Conservation (phyloP, 2,888 invertebrate species). For the Chymomyza procnemis region DNA sequence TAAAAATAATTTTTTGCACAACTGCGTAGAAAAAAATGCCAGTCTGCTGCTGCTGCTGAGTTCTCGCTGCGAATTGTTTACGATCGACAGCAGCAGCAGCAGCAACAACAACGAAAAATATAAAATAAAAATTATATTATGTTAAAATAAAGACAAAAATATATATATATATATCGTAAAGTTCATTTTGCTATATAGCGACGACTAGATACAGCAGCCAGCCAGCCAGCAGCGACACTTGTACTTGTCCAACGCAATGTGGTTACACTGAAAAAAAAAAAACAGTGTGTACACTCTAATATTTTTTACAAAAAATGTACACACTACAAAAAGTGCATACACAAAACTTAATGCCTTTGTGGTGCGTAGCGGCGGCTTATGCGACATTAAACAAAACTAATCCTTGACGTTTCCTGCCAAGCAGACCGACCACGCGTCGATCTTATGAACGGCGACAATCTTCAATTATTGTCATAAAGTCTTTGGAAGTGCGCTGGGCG, state of each 20-base stretch:
- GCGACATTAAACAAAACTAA: too few relatives aligned
- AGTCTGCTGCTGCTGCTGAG: too few relatives aligned
- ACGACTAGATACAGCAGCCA: background rate
- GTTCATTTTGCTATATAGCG: background rate
- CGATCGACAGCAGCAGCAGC: conserved; percentile 41
- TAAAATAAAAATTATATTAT: conserved; percentile 49
- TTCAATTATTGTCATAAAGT: conserved; percentile 1
- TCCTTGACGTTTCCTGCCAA: too few relatives aligned
- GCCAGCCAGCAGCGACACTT: too few relatives aligned
- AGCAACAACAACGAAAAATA: conserved; percentile 38
- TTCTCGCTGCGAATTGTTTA: conserved; percentile 59
- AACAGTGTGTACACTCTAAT: too few relatives aligned
- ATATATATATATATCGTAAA: background rate
- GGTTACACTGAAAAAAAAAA: background rate
- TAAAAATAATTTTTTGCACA: conserved; percentile 48
- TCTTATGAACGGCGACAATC: background rate
- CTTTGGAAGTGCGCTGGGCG: background rate
- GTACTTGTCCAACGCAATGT: background rate
- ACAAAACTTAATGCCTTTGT: too few relatives aligned
- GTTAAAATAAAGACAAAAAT: conserved; percentile 45
- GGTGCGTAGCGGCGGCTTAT: too few relatives aligned
- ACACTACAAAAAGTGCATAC: too few relatives aligned
- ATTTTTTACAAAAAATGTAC: too few relatives aligned
- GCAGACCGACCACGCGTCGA: background rate
- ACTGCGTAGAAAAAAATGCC: conserved; percentile 62